Evolutionary conservation across 2,797 vertebrate species (phyloP).

Genomic region (Choloepus didactylus): DNA sequence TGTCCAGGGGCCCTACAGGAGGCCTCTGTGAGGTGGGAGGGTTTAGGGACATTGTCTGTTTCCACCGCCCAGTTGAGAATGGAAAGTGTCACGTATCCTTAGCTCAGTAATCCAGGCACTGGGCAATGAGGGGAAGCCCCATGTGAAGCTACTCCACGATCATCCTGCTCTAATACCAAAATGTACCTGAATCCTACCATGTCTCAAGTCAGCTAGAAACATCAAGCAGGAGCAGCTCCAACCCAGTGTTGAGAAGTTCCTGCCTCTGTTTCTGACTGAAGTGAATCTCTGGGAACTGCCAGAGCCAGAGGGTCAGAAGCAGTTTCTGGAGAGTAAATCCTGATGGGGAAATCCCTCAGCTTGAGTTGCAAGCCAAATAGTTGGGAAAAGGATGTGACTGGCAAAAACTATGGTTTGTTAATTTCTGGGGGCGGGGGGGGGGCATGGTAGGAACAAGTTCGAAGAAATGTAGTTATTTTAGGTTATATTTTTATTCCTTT

Average conservation of each 20-base stretch:
- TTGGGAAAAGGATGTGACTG: not conserved
- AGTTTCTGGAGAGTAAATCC: not conserved
- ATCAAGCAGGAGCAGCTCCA: not conserved
- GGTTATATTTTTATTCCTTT: too few relatives aligned
- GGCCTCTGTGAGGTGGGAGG: not conserved
- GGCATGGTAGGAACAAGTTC: too few relatives aligned
- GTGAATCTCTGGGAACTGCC: not conserved
- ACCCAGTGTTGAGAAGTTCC: not conserved
- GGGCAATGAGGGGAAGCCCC: not conserved
- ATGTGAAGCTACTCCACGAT: not conserved
- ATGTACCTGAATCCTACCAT: not conserved
- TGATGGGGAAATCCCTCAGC: not conserved
- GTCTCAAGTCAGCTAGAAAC: not conserved
- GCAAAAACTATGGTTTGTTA: not conserved
- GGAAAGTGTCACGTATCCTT: not conserved
- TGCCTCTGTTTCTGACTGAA: not conserved
- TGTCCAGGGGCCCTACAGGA: not conserved
- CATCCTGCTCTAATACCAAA: not conserved
- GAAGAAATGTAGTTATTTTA: too few relatives aligned
- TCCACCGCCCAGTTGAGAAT: not conserved
- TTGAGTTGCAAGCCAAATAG: not conserved
- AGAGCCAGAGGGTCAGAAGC: not conserved
- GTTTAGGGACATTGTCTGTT: not conserved
- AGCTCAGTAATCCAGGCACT: not conserved
- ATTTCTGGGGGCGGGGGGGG: too few relatives aligned